These are phyloP conservation scores for Lasiurus borealis DNA, from an alignment of 2,113 vertebrate species.

Conservation along the genomic window DNA sequence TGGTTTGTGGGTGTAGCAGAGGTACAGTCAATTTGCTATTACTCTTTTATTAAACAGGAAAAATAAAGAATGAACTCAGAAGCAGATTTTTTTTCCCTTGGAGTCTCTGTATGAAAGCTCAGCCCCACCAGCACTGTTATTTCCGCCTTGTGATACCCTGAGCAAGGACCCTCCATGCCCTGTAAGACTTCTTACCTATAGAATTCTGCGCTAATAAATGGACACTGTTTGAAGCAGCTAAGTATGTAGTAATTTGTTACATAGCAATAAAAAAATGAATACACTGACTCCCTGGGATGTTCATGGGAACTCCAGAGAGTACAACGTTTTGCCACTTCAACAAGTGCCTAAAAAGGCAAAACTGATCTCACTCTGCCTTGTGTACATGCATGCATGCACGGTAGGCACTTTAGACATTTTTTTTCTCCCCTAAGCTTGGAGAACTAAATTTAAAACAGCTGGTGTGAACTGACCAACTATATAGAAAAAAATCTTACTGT, in stretches of 20 bases:
- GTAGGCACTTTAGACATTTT: not conserved
- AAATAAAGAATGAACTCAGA: not conserved
- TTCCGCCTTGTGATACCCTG: not conserved
- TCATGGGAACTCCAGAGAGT: not conserved
- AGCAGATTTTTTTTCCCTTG: not conserved
- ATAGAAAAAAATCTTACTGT: not conserved
- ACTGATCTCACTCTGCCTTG: not conserved
- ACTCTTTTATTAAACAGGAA: too few relatives aligned
- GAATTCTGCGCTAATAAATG: not conserved
- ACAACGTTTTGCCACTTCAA: not conserved
- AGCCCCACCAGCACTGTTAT: not conserved
- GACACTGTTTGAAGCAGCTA: not conserved
- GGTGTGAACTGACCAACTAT: not conserved
- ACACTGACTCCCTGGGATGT: not conserved
- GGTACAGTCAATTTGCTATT: too few relatives aligned
- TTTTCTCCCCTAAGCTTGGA: not conserved
- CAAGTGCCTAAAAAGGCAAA: not conserved
- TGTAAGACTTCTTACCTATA: not conserved
- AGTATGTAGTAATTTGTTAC: not conserved
- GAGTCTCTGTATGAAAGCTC: not conserved
- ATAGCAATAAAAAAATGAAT: not conserved
- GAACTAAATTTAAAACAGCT: conserved; percentile 4
- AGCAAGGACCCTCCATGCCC: not conserved
- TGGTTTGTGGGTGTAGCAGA: too few relatives aligned
- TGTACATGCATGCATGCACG: not conserved